Evolutionary conservation across 2,888 invertebrate genomes (phyloP).

Genomic region (Blastobasis lacticolella): DNA sequence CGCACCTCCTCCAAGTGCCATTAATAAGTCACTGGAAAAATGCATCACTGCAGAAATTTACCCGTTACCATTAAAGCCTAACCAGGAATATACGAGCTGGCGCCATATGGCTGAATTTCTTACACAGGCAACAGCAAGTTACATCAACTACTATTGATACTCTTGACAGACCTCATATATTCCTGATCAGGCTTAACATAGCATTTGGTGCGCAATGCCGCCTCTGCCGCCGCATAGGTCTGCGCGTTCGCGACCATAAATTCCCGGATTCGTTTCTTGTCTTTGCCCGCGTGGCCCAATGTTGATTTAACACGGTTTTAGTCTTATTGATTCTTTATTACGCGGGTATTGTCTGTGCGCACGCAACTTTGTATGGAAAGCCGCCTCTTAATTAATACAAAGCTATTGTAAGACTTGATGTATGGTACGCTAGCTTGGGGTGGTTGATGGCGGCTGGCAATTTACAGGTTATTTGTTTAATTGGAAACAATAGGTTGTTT

Average conservation of each 20-base stretch:
- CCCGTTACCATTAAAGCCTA: too few species aligned
- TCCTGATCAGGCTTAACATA: neutral
- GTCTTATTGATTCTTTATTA: slow-evolving; percentile 74
- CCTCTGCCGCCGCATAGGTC: slow-evolving; percentile 44
- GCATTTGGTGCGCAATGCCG: slow-evolving; percentile 24
- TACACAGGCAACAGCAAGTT: too few species aligned
- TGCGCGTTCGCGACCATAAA: slow-evolving; percentile 55
- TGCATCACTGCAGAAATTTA: too few species aligned
- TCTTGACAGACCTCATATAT: too few species aligned
- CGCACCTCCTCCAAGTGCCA: too few species aligned
- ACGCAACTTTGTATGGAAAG: slow-evolving; percentile 39
- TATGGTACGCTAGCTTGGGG: slow-evolving; percentile 22
- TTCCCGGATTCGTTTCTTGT: slow-evolving; percentile 70
- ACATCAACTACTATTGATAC: too few species aligned
- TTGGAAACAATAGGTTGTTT: neutral
- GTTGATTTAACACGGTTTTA: slow-evolving; percentile 74
- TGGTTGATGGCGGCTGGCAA: slow-evolving; percentile 1
- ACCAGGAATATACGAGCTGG: too few species aligned
- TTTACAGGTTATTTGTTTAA: slow-evolving; percentile 3
- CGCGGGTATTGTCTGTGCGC: slow-evolving; percentile 62
- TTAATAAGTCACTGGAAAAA: too few species aligned
- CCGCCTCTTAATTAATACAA: slow-evolving; percentile 62
- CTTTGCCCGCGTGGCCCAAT: slow-evolving; percentile 65
- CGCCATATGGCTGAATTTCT: too few species aligned
- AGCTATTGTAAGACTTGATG: slow-evolving; percentile 44